Conservation (phyloP, 2,113 vertebrate genomes). For the Oenanthe melanoleuca region DNA sequence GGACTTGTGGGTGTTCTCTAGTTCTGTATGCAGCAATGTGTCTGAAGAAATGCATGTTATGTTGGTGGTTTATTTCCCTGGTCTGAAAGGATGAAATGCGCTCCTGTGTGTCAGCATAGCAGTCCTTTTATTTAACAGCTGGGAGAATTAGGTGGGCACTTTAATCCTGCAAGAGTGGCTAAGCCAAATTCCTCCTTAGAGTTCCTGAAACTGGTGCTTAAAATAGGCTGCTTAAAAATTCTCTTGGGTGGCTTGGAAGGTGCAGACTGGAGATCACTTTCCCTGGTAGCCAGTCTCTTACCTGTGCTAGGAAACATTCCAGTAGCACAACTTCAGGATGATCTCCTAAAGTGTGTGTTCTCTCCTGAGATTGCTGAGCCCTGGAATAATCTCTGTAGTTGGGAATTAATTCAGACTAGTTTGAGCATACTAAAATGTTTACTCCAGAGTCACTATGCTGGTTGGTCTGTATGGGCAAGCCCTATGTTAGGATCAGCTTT, state of each 20-base stretch:
- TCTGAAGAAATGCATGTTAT: not conserved
- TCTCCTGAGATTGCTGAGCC: not conserved
- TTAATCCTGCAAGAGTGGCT: not conserved
- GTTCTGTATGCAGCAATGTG: not conserved
- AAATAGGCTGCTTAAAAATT: slow-evolving; percentile 18
- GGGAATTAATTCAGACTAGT: not conserved
- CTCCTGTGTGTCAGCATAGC: not conserved
- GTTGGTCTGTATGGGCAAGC: not conserved
- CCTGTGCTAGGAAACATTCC: not conserved
- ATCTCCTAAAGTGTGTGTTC: not conserved
- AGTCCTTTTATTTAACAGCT: not conserved
- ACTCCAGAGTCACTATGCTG: not conserved
- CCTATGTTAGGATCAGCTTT: not conserved
- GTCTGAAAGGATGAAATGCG: not conserved
- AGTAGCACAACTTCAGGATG: not conserved
- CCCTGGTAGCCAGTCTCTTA: not conserved
- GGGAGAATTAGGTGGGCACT: not conserved
- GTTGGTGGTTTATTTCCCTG: not conserved
- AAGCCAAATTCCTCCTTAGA: not conserved
- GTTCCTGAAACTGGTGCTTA: not conserved
- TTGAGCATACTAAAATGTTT: not conserved
- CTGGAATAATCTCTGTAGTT: not conserved
- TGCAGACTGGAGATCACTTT: not conserved
- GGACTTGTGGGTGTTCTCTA: not conserved
- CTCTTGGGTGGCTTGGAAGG: not conserved